Evolutionary conservation across 2,113 vertebrate genomes (phyloP).

Genomic region (Porphyrio hochstetteri): DNA sequence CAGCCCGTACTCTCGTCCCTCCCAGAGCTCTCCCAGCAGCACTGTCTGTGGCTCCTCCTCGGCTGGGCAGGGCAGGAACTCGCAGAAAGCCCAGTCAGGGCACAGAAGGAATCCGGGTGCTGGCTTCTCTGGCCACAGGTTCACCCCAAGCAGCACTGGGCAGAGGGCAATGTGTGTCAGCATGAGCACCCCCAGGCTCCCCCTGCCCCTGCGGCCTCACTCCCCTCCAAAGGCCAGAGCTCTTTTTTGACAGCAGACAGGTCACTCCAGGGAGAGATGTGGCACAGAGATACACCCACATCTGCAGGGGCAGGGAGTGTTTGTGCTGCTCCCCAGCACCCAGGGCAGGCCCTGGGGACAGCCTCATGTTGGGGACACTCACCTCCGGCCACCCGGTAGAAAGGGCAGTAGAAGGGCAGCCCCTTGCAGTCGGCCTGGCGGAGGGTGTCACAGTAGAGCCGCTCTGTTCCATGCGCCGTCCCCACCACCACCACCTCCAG

Average conservation of each 20-base stretch:
- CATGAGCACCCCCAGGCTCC: fast-evolving
- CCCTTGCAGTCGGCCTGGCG: conserved; percentile 80
- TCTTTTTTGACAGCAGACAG: neutral
- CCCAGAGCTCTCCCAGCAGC: conserved; percentile 84
- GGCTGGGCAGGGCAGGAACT: conserved; percentile 82
- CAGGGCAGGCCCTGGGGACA: neutral
- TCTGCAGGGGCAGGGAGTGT: no score
- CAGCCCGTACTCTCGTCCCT: conserved; percentile 81
- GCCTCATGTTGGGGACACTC: fast-evolving
- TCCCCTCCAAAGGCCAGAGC: neutral
- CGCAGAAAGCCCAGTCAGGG: conserved; percentile 86
- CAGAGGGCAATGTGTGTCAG: fast-evolving
- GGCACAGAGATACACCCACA: neutral
- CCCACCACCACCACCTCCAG: conserved; percentile 84
- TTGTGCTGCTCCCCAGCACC: neutral
- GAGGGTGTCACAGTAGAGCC: conserved; percentile 77
- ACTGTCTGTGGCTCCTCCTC: conserved; percentile 64
- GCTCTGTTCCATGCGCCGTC: conserved; percentile 66
- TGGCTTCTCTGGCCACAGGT: conserved; percentile 82
- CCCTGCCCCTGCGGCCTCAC: neutral
- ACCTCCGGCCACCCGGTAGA: conserved; percentile 87
- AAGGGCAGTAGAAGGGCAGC: conserved; percentile 87
- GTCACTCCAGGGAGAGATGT: neutral
- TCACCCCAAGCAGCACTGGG: conserved; percentile 86
- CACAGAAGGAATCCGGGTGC: conserved; percentile 82